phyloP scores from a whole-genome alignment of 2,113 vertebrate genomes.

The Vanacampus margaritifer region DNA sequence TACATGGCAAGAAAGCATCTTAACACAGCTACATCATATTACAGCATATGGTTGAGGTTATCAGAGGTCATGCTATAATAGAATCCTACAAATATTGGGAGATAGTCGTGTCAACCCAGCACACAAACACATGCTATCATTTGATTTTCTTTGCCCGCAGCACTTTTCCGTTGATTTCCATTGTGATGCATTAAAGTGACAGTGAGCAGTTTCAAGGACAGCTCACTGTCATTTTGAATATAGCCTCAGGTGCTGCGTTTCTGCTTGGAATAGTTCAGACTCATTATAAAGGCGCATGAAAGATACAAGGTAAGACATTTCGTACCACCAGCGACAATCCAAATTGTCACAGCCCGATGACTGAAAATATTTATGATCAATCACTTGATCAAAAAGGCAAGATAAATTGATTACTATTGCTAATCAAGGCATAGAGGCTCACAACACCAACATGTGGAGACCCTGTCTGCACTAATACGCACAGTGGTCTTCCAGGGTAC shows the following conservation, averaged over 20 bases:
- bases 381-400: not conserved
- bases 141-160: slow-evolving; percentile 19
- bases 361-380: not conserved
- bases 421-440: not conserved
- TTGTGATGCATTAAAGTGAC: slow-evolving; percentile 42
- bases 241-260: slow-evolving; percentile 5
- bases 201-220: slow-evolving; percentile 49
- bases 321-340: not conserved
- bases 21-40: slow-evolving; percentile 6
- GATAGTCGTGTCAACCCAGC: slow-evolving; percentile 15
- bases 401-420: not conserved
- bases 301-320: not conserved
- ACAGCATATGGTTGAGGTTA: slow-evolving; percentile 4
- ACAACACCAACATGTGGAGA: not conserved
- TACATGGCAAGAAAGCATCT: too few species aligned
- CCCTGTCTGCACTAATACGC: not conserved
- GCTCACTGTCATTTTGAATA: slow-evolving; percentile 31
- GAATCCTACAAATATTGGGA: slow-evolving; percentile 18
- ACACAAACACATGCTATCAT: slow-evolving; percentile 16
- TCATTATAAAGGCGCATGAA: not conserved
- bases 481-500: not conserved
- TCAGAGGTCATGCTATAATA: slow-evolving; percentile 41
- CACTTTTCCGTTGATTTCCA: slow-evolving; percentile 18
- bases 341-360: not conserved
- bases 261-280: slow-evolving; percentile 13